Evolutionary conservation across 2,113 vertebrate species (phyloP).

Genomic region (Callopanchax toddi): DNA sequence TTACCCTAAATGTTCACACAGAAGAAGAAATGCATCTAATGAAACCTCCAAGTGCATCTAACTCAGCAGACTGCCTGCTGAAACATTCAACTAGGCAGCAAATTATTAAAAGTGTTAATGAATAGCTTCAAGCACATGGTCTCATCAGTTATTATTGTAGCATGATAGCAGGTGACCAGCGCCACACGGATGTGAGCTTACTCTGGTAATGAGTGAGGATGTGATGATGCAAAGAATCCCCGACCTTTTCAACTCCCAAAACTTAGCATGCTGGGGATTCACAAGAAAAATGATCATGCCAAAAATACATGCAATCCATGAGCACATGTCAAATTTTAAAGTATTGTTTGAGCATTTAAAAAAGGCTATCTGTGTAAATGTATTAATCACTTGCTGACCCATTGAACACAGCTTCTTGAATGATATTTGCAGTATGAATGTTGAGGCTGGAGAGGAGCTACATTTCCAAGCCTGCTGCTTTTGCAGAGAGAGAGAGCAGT

Average conservation of each 20-base stretch:
- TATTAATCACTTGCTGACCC: too few species aligned
- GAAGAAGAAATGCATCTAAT: neutral
- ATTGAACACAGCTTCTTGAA: too few species aligned
- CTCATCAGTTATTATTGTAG: conserved; percentile 21
- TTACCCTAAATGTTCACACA: neutral
- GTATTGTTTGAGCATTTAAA: too few species aligned
- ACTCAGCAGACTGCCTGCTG: conserved; percentile 8
- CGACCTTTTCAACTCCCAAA: neutral
- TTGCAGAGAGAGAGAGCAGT: too few species aligned
- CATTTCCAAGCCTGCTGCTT: too few species aligned
- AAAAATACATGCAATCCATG: neutral
- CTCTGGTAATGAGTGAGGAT: conserved; percentile 1
- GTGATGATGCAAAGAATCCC: neutral
- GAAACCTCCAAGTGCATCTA: conserved; percentile 6
- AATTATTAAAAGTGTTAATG: conserved; percentile 24
- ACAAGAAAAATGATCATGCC: conserved; percentile 2
- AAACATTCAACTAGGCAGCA: conserved; percentile 7
- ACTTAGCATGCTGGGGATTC: neutral
- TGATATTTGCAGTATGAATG: too few species aligned
- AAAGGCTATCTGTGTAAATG: too few species aligned
- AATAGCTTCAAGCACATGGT: conserved; percentile 7
- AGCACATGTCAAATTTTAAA: neutral
- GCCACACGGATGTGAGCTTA: conserved; percentile 8
- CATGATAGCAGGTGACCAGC: conserved; percentile 21
- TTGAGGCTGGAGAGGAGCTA: too few species aligned